These are phyloP conservation scores for Virgularia gustaviana DNA, from an alignment of 92 coral and sea anemone genomes.

Conservation along the genomic window DNA sequence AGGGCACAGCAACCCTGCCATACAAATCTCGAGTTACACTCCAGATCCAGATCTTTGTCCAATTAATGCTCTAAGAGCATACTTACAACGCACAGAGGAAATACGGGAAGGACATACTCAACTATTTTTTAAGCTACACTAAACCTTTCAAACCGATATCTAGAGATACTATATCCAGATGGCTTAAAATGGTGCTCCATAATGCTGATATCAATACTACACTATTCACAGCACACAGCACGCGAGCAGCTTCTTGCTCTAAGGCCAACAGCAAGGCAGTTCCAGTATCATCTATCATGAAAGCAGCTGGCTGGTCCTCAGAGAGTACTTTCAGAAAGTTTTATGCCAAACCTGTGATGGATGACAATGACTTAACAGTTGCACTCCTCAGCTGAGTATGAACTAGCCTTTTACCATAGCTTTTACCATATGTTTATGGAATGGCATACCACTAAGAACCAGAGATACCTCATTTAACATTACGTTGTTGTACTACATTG, in stretches of 20 bases:
- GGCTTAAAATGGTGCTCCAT: slow-evolving; percentile 51
- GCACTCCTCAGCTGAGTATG: no score
- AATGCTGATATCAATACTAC: slow-evolving; percentile 44
- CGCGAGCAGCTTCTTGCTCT: slow-evolving; percentile 52
- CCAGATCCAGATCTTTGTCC: slow-evolving; percentile 52
- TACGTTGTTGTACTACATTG: no score
- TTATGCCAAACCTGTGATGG: slow-evolving; percentile 46
- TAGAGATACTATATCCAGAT: slow-evolving; percentile 58
- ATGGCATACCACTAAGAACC: no score
- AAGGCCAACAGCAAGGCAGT: slow-evolving; percentile 53
- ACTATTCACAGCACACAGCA: slow-evolving; percentile 52
- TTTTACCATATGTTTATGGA: no score
- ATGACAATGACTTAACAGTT: no score
- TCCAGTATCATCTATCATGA: slow-evolving; percentile 45
- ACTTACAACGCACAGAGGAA: slow-evolving; percentile 44
- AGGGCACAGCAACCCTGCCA: slow-evolving; percentile 23
- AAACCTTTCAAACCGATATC: slow-evolving; percentile 57
- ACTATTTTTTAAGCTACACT: slow-evolving; percentile 45
- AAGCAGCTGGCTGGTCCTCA: slow-evolving; percentile 51
- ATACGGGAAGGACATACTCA: slow-evolving; percentile 52
- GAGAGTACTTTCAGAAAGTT: slow-evolving; percentile 37
- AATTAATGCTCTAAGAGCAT: slow-evolving; percentile 34
- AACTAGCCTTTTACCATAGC: no score
- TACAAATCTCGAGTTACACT: slow-evolving; percentile 39
- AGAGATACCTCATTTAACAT: no score